Evolutionary conservation across 2,888 invertebrate genomes (phyloP).

Genomic region (Tenthredo scrophulariae): DNA sequence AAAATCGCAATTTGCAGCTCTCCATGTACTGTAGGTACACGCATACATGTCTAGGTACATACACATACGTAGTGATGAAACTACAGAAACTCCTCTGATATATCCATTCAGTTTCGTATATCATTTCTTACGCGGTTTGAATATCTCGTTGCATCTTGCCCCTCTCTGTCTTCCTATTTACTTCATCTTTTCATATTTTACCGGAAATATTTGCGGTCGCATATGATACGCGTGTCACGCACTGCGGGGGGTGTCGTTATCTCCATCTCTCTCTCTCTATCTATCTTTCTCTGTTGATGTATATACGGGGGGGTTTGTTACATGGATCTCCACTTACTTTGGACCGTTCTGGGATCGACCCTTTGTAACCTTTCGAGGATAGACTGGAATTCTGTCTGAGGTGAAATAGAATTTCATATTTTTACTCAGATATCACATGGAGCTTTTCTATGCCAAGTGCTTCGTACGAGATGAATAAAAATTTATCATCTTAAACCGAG

Average conservation of each 20-base stretch:
- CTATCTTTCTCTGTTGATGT: constrained; percentile 1
- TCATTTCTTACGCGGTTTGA: background rate
- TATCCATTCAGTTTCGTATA: background rate
- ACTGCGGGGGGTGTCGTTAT: background rate
- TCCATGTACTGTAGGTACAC: background rate
- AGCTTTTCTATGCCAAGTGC: background rate
- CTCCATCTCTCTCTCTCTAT: background rate
- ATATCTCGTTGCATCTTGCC: background rate
- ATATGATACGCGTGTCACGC: constrained; percentile 44
- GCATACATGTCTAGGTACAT: too few relatives aligned
- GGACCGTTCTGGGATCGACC: constrained; percentile 10
- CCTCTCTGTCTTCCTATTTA: background rate
- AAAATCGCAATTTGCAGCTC: background rate
- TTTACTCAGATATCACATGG: background rate
- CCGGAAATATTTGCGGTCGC: background rate
- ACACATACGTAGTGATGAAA: background rate
- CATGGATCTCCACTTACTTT: constrained; percentile 45
- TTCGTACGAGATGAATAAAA: background rate
- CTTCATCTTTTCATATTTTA: background rate
- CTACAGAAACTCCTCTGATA: background rate
- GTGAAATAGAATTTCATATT: constrained; percentile 5
- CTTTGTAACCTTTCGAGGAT: constrained; percentile 30
- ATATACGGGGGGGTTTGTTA: constrained; percentile 31
- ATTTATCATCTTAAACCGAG: background rate
- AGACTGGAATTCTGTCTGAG: background rate